Evolutionary conservation across 2,113 vertebrate genomes (phyloP).

Genomic region (Oreochromis niloticus): DNA sequence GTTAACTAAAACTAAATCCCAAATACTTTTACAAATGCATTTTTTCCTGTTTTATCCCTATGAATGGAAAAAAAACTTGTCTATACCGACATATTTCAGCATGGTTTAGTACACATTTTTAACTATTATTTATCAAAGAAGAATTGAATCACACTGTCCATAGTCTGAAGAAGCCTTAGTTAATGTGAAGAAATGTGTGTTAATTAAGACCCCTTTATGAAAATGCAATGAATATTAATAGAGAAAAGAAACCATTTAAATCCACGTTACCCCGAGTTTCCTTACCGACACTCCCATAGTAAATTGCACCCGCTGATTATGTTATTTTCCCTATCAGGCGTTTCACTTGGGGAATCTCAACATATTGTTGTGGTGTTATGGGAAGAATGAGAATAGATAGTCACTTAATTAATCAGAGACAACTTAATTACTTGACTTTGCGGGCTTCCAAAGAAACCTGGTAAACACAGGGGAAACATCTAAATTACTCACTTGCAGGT

Average conservation of each 20-base stretch:
- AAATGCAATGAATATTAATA: slow-evolving; percentile 63
- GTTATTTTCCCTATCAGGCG: slow-evolving; percentile 54
- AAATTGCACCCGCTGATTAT: slow-evolving; percentile 60
- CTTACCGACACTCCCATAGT: slow-evolving; percentile 29
- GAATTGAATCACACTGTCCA: slow-evolving; percentile 3
- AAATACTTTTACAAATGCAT: neutral
- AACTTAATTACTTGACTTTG: slow-evolving; percentile 66
- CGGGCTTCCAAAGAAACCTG: slow-evolving; percentile 29
- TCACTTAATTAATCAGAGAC: slow-evolving; percentile 66
- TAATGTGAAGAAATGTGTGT: slow-evolving; percentile 47
- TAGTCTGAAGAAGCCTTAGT: slow-evolving; percentile 17
- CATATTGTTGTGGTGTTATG: slow-evolving; percentile 59
- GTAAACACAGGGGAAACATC: slow-evolving; percentile 36
- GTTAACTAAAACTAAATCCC: neutral
- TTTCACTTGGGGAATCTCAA: slow-evolving; percentile 56
- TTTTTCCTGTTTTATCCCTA: neutral
- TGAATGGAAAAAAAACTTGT: neutral
- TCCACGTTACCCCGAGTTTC: slow-evolving; percentile 35
- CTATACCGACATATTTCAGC: accelerated
- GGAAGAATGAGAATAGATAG: slow-evolving; percentile 62
- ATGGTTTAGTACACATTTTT: neutral
- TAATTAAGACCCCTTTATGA: slow-evolving; percentile 62
- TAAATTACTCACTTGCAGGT: slow-evolving; percentile 15
- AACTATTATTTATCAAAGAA: neutral
- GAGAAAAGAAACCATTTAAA: slow-evolving; percentile 47